Conservation (phyloP, 2,797 vertebrate genomes). For the Strix occidentalis region DNA sequence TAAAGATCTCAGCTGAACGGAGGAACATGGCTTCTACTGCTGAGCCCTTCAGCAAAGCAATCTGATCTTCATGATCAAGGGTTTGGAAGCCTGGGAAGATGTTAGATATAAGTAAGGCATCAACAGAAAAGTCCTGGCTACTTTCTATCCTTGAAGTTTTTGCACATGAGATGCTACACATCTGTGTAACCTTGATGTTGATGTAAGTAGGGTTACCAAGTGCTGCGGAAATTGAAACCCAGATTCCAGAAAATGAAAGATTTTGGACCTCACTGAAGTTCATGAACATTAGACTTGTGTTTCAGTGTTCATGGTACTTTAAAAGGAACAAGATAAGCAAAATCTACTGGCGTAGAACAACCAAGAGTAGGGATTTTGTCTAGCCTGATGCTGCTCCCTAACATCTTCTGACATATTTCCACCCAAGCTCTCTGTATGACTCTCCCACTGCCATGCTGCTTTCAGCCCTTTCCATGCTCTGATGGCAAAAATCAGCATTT, state of each 20-base stretch:
- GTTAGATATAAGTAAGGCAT: neutral
- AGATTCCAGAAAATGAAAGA: neutral
- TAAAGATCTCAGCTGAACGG: constrained; percentile 94
- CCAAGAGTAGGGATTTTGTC: neutral
- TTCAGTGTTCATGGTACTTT: neutral
- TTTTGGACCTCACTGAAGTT: neutral
- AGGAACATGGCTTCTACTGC: constrained; percentile 99
- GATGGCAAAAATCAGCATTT: neutral
- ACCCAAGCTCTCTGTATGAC: neutral
- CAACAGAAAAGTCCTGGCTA: neutral
- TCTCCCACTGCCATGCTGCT: neutral
- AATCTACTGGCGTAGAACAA: neutral
- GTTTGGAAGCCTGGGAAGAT: constrained; percentile 87
- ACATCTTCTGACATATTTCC: neutral
- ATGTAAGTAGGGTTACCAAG: neutral
- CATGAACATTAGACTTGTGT: neutral
- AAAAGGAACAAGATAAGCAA: neutral
- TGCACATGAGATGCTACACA: fast-evolving
- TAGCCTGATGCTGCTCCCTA: neutral
- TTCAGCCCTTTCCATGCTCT: neutral
- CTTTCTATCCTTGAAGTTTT: neutral
- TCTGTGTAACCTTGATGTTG: neutral
- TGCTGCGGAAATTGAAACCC: neutral
- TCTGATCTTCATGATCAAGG: constrained; percentile 97
- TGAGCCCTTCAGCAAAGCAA: constrained; percentile 95